Evolutionary conservation across 2,113 vertebrate genomes (phyloP), one percentile per base, ranked within the genome.

Genomic region (Vulpes vulpes): DNA sequence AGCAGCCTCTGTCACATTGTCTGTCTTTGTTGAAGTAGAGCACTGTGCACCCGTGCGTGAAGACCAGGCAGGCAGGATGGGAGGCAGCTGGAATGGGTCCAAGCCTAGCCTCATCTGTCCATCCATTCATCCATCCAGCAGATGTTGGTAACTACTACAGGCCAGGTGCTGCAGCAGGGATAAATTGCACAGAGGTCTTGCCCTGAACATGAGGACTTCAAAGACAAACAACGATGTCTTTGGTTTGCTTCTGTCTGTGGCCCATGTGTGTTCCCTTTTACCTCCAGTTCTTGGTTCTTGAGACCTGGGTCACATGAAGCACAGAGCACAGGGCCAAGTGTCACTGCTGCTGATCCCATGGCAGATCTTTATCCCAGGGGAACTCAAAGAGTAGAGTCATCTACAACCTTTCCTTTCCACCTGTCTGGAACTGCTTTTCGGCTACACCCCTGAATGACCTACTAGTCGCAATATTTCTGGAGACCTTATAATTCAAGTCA

Each of bases 351-450:
- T 76, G 88, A 84, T 59, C 30, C 79, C 67, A 62, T 12, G 17
- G 55, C 93, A 64, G 23, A 22, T 73, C 62, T 57, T 86, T 53
- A 80, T 67, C 73, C 79, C 79, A 83, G 59, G 32, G 65, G 27
- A 74, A 69, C 81, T 91, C 92, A 91, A 89, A 97, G 57, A 30
- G 12, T 9, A 14, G 25, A 79, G 86, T 64, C 27, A 74, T 59
- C n/a, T 32, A 78, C 94, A 92, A 57, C 87, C 30, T 87, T 55
- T 73, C 65, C 55, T 91, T 57, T 74, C 59, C 35, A 93, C 64
- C 74, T 91, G 16, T 67, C 86, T 91, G 78, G 85, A 96, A 92
- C 87, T 82, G 78, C 51, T 95, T 86, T 90, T 55, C 35, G 81
- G 78, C 82, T 38, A 53, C 35, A 82, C 27, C 69, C 89, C 76